phyloP scores from a whole-genome alignment of 1,140 invertebrate genomes.

The Apolygus lucorum region DNA sequence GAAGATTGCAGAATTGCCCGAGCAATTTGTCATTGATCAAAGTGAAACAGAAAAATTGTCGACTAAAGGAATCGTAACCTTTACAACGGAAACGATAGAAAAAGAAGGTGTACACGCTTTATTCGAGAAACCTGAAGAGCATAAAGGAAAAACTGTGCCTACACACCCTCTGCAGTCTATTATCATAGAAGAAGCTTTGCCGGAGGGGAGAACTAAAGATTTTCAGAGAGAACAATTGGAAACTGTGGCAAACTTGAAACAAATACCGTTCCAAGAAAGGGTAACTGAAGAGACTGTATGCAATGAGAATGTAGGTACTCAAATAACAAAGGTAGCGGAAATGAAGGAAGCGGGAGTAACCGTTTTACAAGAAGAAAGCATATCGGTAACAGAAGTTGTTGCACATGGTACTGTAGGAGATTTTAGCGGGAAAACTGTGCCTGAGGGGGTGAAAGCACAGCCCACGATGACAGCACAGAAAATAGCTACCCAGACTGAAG shows the following conservation, averaged over 20 bases:
- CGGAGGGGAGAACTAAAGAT: slow-evolving; percentile 43
- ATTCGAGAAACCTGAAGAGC: slow-evolving; percentile 46
- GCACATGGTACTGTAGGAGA: slow-evolving; percentile 30
- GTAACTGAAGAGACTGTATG: slow-evolving; percentile 45
- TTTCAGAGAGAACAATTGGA: slow-evolving; percentile 39
- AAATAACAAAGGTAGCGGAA: slow-evolving; percentile 38
- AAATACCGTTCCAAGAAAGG: slow-evolving; percentile 44
- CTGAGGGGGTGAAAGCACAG: slow-evolving; percentile 35
- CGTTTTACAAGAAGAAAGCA: slow-evolving; percentile 44
- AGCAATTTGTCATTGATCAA: slow-evolving; percentile 33
- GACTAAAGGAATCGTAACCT: slow-evolving; percentile 44
- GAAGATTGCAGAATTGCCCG: slow-evolving; percentile 37
- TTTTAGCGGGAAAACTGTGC: slow-evolving; percentile 39
- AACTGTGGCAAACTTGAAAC: slow-evolving; percentile 42
- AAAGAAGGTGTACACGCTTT: slow-evolving; percentile 46
- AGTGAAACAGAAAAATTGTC: slow-evolving; percentile 40
- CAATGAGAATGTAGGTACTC: slow-evolving; percentile 41
- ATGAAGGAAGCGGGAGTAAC: slow-evolving; percentile 42
- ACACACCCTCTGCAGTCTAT: slow-evolving; percentile 47
- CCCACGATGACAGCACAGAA: slow-evolving; percentile 43
- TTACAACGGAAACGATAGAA: slow-evolving; percentile 46
- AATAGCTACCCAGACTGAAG: slow-evolving; percentile 44
- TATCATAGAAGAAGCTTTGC: slow-evolving; percentile 49
- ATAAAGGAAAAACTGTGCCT: slow-evolving; percentile 45
- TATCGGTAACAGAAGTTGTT: slow-evolving; percentile 46